A percentile compares a stretch with the other conserved stretches of the same genome.
phyloP scores from a whole-genome alignment of 2,113 vertebrate genomes.

The Pseudonaja textilis region DNA sequence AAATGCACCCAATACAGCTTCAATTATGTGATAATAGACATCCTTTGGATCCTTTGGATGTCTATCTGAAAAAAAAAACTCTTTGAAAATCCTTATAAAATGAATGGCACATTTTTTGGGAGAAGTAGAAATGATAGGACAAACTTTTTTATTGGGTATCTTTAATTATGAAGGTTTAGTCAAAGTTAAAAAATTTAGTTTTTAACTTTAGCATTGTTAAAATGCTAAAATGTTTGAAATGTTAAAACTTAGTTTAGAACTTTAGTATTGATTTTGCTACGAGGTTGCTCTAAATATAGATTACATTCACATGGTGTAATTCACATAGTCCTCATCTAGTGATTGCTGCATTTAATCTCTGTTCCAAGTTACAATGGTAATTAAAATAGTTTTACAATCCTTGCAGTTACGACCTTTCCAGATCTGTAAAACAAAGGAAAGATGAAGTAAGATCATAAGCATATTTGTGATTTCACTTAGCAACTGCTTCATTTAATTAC shows the following conservation, averaged over 20 bases:
- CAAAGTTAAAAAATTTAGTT: background rate
- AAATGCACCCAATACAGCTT: background rate
- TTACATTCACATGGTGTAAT: background rate
- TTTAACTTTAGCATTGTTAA: slow-evolving; percentile 12
- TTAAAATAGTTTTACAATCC: background rate
- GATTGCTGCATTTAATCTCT: background rate
- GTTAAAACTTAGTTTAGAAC: background rate
- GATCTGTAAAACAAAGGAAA: background rate
- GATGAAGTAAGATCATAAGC: background rate
- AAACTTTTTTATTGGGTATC: slow-evolving; percentile 31
- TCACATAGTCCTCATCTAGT: background rate
- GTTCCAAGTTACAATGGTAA: background rate
- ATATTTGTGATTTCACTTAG: background rate
- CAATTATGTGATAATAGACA: background rate
- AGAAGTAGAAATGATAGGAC: slow-evolving; percentile 27
- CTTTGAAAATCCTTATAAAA: slow-evolving; percentile 20
- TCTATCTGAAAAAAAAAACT: background rate
- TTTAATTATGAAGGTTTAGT: slow-evolving; percentile 28
- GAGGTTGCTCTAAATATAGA: slow-evolving; percentile 20
- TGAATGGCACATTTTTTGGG: slow-evolving; percentile 33
- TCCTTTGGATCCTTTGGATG: background rate
- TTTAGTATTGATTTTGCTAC: slow-evolving; percentile 39
- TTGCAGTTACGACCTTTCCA: background rate
- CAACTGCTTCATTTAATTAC: background rate
- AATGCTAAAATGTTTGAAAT: too few species aligned